phyloP scores from a whole-genome alignment of 2,113 vertebrate genomes.

The Indicator maculatus region DNA sequence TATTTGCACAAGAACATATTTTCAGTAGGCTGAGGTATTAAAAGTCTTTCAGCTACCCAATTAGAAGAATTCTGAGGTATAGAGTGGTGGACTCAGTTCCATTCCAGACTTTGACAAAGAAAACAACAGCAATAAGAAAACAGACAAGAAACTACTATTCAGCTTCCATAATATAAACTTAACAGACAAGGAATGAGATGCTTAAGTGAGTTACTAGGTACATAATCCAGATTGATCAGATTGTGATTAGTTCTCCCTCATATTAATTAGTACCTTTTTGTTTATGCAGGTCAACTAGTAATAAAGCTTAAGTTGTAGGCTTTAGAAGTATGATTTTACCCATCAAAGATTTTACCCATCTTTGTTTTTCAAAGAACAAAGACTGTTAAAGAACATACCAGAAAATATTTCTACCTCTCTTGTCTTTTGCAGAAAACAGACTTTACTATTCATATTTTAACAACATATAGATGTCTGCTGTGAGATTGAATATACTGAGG shows the following conservation, averaged over 20 bases:
- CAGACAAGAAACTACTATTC: not conserved
- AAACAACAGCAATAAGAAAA: not conserved
- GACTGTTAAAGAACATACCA: not conserved
- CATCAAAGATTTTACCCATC: not conserved
- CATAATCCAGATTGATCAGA: not conserved
- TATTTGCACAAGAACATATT: not conserved
- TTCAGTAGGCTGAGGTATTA: not conserved
- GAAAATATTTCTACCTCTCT: not conserved
- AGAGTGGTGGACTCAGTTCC: not conserved
- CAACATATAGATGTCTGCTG: not conserved
- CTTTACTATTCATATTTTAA: not conserved
- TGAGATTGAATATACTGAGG: not conserved
- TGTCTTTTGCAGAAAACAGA: not conserved
- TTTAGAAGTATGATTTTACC: not conserved
- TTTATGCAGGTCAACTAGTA: not conserved
- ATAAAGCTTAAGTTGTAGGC: not conserved
- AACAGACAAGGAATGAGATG: not conserved
- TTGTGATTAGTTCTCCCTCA: not conserved
- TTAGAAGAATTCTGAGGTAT: not conserved
- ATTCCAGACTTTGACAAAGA: not conserved
- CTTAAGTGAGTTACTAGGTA: not conserved
- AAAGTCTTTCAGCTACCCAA: not conserved
- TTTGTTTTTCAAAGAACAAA: not conserved
- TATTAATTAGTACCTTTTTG: not conserved
- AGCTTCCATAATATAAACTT: not conserved